These are phyloP conservation scores for Mastomys coucha DNA, from an alignment of 2,113 vertebrate genomes.

Conservation along the genomic window DNA sequence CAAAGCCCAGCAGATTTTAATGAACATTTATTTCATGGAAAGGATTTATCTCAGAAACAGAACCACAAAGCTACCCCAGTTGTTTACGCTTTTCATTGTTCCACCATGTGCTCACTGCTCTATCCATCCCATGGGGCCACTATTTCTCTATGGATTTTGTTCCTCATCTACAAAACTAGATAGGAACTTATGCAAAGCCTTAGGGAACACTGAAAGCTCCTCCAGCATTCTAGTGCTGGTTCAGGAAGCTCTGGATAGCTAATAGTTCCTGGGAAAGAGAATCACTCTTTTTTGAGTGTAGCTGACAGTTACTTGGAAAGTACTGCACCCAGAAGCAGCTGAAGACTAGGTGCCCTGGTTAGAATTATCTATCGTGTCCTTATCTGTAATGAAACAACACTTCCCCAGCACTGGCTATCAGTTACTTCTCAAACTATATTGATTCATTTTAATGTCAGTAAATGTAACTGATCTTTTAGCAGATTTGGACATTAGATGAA, in stretches of 20 bases:
- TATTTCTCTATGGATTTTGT: neutral
- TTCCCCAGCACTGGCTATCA: neutral
- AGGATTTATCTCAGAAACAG: neutral
- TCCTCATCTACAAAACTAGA: neutral
- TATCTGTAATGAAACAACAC: neutral
- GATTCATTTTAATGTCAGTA: neutral
- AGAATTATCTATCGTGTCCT: slow-evolving; percentile 21
- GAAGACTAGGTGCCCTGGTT: neutral
- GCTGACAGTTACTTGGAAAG: neutral
- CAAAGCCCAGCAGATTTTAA: neutral
- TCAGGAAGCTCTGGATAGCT: neutral
- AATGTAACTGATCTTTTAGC: neutral
- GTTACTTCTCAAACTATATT: neutral
- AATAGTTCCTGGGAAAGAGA: no score
- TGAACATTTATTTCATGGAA: neutral
- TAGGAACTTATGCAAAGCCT: slow-evolving; percentile 1
- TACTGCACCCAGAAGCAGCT: neutral
- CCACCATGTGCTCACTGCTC: neutral
- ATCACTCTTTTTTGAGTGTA: no score
- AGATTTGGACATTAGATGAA: neutral
- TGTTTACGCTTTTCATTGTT: neutral
- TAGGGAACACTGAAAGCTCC: neutral
- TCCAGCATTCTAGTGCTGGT: neutral
- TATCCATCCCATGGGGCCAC: neutral
- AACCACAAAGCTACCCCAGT: neutral